phyloP scores from a whole-genome alignment of 2,797 vertebrate genomes.

The Anguilla obscura region DNA sequence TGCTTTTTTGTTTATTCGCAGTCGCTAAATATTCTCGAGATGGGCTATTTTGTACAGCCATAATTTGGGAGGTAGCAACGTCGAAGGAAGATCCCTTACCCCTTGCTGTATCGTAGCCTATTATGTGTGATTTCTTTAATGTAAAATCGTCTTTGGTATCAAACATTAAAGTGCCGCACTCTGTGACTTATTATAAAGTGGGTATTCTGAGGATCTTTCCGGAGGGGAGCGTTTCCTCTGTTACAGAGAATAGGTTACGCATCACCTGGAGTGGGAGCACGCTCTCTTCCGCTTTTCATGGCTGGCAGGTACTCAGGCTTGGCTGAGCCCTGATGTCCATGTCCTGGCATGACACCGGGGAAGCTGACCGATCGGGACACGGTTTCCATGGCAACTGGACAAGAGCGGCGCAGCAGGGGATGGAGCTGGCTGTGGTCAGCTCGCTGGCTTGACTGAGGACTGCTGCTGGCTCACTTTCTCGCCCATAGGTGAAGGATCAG shows the following conservation, averaged over 20 bases:
- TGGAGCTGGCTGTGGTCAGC: constrained; percentile 12
- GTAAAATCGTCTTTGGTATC: background rate
- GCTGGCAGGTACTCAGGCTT: constrained; percentile 24
- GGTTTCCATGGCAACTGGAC: constrained; percentile 55
- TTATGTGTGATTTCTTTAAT: background rate
- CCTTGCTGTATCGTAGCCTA: background rate
- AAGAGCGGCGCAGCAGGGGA: constrained; percentile 35
- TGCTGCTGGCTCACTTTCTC: background rate
- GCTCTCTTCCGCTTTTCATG: background rate
- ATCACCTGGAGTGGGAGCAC: background rate
- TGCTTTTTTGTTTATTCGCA: background rate
- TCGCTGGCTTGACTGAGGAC: background rate
- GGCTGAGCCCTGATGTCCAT: constrained; percentile 34
- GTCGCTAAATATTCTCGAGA: background rate
- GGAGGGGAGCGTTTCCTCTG: background rate
- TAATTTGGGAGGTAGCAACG: background rate
- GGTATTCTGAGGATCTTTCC: background rate
- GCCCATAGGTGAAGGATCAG: background rate
- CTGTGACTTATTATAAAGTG: background rate
- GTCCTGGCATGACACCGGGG: constrained; percentile 39
- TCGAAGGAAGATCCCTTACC: background rate
- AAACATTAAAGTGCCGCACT: background rate
- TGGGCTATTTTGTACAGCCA: background rate
- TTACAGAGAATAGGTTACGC: background rate
- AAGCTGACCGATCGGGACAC: constrained; percentile 40